Conservation (phyloP, 2,797 vertebrate genomes). For the Babyrousa celebensis region DNA sequence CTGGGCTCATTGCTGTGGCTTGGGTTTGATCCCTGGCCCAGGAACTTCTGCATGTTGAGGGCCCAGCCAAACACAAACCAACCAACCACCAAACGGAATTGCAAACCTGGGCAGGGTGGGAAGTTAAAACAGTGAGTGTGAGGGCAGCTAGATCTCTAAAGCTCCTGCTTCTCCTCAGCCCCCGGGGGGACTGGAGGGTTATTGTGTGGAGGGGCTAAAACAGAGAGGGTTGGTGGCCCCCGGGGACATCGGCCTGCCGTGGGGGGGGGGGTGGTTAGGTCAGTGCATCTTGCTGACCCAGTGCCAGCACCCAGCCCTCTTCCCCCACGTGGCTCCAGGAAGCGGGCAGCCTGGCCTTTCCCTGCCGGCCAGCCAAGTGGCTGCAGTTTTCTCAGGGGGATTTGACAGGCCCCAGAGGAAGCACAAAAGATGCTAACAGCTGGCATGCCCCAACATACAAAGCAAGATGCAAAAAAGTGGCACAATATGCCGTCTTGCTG, state of each 20-base stretch:
- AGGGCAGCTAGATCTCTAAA: neutral
- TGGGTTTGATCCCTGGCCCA: too few relatives aligned
- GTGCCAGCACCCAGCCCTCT: neutral
- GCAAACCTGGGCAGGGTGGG: neutral
- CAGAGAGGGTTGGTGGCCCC: neutral
- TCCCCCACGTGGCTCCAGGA: neutral
- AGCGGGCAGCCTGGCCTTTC: neutral
- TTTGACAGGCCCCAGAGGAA: neutral
- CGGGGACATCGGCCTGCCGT: neutral
- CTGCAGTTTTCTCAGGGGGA: conserved; percentile 2
- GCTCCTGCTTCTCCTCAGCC: neutral
- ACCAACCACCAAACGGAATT: too few relatives aligned
- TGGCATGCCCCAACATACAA: neutral
- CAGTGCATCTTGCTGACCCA: neutral
- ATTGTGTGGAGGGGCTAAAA: neutral
- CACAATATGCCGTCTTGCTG: neutral
- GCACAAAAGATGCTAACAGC: neutral
- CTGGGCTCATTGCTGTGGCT: too few relatives aligned
- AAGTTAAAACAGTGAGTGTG: neutral
- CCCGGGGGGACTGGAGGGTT: neutral
- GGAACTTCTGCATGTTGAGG: too few relatives aligned
- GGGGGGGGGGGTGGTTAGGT: too few relatives aligned
- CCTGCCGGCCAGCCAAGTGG: neutral
- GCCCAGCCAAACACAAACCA: too few relatives aligned
- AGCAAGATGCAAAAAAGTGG: neutral